phyloP scores from a whole-genome alignment of 2,888 invertebrate species.

The Protonemura montana region DNA sequence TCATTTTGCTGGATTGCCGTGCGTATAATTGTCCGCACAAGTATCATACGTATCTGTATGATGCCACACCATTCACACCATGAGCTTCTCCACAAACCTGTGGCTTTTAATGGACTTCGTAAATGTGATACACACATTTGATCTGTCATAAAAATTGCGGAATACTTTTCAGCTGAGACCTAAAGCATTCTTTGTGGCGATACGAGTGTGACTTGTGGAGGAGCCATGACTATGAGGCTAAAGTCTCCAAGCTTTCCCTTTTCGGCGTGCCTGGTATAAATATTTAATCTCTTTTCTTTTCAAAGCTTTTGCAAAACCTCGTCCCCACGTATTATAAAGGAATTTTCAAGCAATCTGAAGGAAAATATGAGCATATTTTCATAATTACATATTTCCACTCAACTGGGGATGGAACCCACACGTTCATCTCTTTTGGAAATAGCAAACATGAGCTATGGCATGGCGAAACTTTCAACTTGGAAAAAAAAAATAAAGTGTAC shows the following conservation, averaged over 20 bases:
- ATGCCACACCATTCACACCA: too few relatives aligned
- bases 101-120: too few relatives aligned
- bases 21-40: neutral
- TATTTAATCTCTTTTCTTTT: constrained; percentile 12
- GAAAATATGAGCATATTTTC: neutral
- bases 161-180: neutral
- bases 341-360: neutral
- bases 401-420: neutral
- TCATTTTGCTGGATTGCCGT: neutral
- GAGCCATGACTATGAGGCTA: neutral
- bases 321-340: constrained; percentile 4
- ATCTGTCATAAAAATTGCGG: neutral
- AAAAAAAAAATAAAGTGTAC: neutral
- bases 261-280: neutral
- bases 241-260: neutral
- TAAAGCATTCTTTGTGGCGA: neutral
- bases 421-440: neutral
- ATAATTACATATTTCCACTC: constrained; percentile 12
- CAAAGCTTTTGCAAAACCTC: neutral
- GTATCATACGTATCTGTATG: neutral
- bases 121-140: neutral
- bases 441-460: neutral
- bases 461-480: neutral
- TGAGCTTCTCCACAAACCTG: too few relatives aligned
- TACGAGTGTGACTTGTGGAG: neutral